Evolutionary conservation across 2,113 vertebrate genomes (phyloP), one percentile per base, ranked within the genome.

Genomic region (Scomber japonicus): DNA sequence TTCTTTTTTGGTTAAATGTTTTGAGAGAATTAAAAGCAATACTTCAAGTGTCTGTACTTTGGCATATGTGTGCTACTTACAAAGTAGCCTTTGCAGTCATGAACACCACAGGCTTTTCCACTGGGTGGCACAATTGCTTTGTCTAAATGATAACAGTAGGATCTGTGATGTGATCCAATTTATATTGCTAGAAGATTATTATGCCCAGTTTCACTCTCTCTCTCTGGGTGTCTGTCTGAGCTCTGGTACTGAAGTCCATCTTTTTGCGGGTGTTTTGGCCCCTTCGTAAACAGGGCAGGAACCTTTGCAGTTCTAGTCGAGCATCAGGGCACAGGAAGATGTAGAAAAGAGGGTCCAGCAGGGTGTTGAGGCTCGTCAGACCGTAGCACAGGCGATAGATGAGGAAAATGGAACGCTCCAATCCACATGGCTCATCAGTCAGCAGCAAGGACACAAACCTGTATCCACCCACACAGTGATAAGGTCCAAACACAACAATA

Each of bases 311-410:
- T 82, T 95, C 92, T 11, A 92, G 80, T 0, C 94, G 90, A 27
- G 93, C 94, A 11, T 95, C 88, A 0, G 93, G 71, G 65, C 94
- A 95, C 75, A 96, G 85, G 68, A 96, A 95, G 61, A 95, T 94
- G 83, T 96, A 96, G 75, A 96, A 95, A 56, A 95, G 94, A 0
- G 95, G 95, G 75, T 96, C 92, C 74, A 96, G 88, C 27, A 95
- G 72, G n/a, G 93, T 94, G 88, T 96, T 95, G 27, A 96, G 92
- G 81, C 95, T 95, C 75, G 95, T 96, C 73, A 96, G 86, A 17
- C 95, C 95, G 6, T 94, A 95, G 88, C 94, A 96, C 17, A 96
- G 88, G 14, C 94, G 93, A 62, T 95, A 95, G 64, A 82, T 49
- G 7, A 95, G 88, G 83, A 95, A 96, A 64, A 96, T 88, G 0